Evolutionary conservation across 2,888 invertebrate genomes (phyloP), one percentile per base, ranked within the genome.

Genomic region (Netelia fuscicornis): DNA sequence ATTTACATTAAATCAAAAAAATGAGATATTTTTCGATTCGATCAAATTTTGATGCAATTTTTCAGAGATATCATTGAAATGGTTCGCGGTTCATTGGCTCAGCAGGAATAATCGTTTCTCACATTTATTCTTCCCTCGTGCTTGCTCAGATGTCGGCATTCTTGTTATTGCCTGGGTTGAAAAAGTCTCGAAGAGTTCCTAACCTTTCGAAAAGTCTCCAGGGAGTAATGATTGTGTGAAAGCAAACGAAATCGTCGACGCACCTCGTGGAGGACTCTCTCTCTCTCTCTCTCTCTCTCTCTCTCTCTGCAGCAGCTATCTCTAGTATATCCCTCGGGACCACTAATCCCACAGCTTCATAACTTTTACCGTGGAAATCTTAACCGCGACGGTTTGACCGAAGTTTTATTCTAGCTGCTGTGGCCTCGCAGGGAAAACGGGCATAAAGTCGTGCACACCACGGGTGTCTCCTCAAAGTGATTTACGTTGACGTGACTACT

Each of bases 401-500:
- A n/a, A 3, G 13, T 37, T 44, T 65, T 65, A 17, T 65, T 65
- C 42, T 44, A 48, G 10, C 11, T 48, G 48, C 48, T 48, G 48
- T 17, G 58, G 20, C 11, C 48, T 48, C 48, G 13, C 62, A 13
- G 9, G 70, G 37, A 37, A 37, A 37, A 37, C 37, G 37, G 37
- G 37, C 37, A 37, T 37, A 37, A 37, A 48, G 48, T 48, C 48
- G 48, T 48, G 30, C 25, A 17, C 30, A 44, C 54, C 17, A 8
- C 42, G n/a, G n/a, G 48, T 48, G 48, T 48, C 48, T 48, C 48
- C 48, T 83, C 87, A 88, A 88, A 90, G 90, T 92, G 91, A 93
- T 93, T 92, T 91, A 92, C 87, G 87, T 81, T 86, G 91, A 91
- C 91, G 89, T 86, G 90, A 90, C 91, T 92, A 92, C 90, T 92